Percentiles rank a stretch among this genome's conserved stretches.
These are phyloP conservation scores for Carterocephalus palaemon DNA, from an alignment of 2,888 invertebrate genomes.

Conservation along the genomic window DNA sequence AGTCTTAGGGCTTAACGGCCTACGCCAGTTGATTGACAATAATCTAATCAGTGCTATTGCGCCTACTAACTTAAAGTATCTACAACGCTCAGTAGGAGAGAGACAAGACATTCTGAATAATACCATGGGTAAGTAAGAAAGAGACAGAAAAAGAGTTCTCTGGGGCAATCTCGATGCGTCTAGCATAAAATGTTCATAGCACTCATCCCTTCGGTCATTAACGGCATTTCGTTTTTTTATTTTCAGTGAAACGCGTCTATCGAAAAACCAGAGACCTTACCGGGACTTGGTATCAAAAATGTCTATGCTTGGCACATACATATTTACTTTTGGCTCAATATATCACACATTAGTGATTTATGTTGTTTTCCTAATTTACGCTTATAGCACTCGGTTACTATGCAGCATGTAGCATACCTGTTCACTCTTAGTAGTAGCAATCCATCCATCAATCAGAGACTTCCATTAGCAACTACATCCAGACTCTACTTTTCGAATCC, in stretches of 20 bases:
- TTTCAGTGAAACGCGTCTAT: background rate
- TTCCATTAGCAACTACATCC: no score
- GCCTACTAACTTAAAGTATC: slow-evolving; percentile 41
- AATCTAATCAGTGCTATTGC: slow-evolving; percentile 46
- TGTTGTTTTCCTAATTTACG: no score
- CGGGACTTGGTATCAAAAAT: no score
- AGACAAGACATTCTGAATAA: slow-evolving; percentile 6
- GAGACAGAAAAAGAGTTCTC: slow-evolving; percentile 3
- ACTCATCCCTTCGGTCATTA: slow-evolving; percentile 3
- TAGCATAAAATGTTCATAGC: background rate
- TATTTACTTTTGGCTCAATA: no score
- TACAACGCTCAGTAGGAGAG: slow-evolving; percentile 34
- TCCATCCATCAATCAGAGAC: no score
- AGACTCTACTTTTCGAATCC: no score
- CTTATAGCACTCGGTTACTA: no score
- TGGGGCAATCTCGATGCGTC: slow-evolving; percentile 9
- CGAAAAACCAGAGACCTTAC: no score
- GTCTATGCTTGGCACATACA: no score
- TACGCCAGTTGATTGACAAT: slow-evolving; percentile 46
- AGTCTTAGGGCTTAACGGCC: slow-evolving; percentile 40
- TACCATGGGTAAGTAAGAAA: background rate
- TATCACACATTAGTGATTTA: no score
- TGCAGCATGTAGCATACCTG: no score
- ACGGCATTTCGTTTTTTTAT: slow-evolving; percentile 5
- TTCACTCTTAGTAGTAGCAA: no score